Evolutionary conservation across 2,888 invertebrate species (phyloP), one percentile per base, ranked within the genome.

Genomic region (Drosophila mimica): DNA sequence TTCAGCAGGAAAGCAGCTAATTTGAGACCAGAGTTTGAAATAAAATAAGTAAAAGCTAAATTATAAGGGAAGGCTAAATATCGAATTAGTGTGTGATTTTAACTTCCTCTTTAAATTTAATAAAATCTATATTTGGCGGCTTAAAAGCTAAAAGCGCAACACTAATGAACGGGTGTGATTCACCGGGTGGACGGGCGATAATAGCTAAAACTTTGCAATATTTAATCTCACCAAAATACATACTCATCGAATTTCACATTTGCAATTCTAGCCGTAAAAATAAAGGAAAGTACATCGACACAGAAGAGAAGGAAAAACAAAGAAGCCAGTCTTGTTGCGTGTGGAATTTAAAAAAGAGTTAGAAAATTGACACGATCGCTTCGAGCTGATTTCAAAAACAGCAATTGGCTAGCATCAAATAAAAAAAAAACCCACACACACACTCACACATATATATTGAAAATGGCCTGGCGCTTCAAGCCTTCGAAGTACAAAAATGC

Each of bases 401-500:
- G 70, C 70, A 25, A 46, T 46, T 38, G 46, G 58, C 28, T 38
- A 17, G 38, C 53, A 56, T 61, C 49, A 36, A 51, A 62, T 28
- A 3, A 63, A 43, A 40, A 56, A 61, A 36, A 52, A 31, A 64
- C 34, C 60, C 53, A 67, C 25, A 62, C 48, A 56, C 7, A 53
- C 28, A 60, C 38, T 67, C 38, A 61, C 34, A 52, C 7, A 17
- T 20, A 46, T 20, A 46, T 46, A 46, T 7, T 20, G 15, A 43
- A 5, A 38, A 97, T 98, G 97, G 97, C 97, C 94, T 97, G 97
- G 97, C 95, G 98, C 94, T 99, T 99, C 94, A 98, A 99, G 95
- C 98, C 98, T 92, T 98, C 98, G 76, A 99, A 99, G 94, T 99
- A 98, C 94, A 99, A 99, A 95, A 99, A 99, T 96, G 98, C 99